Percentiles rank a stretch among this genome's conserved stretches.
phyloP scores from a whole-genome alignment of 2,888 invertebrate species.

The Scaeva pyrastri region DNA sequence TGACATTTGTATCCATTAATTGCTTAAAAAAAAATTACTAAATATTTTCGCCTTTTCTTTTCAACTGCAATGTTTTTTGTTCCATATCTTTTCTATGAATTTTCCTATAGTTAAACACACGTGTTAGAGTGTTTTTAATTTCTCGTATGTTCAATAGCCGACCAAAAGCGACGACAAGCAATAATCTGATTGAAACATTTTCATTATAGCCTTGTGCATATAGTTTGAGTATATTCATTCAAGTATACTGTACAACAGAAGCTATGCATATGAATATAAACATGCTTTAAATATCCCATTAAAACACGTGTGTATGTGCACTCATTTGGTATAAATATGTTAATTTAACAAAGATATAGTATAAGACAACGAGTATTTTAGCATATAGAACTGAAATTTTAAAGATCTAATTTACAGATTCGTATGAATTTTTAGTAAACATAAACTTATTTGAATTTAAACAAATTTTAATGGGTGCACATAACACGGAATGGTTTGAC shows the following conservation, averaged over 20 bases:
- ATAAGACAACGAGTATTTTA: neutral
- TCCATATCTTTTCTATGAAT: no score
- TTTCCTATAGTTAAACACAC: neutral
- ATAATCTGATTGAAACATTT: slow-evolving; percentile 16
- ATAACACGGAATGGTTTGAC: no score
- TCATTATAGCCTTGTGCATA: neutral
- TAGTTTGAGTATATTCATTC: no score
- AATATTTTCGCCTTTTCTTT: no score
- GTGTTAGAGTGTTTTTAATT: neutral
- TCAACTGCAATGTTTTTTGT: no score
- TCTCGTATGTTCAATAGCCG: no score
- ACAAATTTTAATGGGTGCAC: neutral
- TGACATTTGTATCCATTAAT: no score
- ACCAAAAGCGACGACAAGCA: neutral
- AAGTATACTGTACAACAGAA: neutral
- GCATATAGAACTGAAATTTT: neutral
- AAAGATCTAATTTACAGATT: slow-evolving; percentile 7
- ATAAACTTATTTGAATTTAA: neutral
- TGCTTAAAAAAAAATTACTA: no score
- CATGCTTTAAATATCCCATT: neutral
- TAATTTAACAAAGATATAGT: slow-evolving; percentile 8
- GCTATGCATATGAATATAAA: neutral
- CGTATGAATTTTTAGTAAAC: neutral
- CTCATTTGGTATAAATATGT: slow-evolving; percentile 3
- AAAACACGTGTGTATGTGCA: neutral